Base-by-base conservation (phyloP, 1,140 invertebrate species). In the Drosophila kanapiae region DNA sequence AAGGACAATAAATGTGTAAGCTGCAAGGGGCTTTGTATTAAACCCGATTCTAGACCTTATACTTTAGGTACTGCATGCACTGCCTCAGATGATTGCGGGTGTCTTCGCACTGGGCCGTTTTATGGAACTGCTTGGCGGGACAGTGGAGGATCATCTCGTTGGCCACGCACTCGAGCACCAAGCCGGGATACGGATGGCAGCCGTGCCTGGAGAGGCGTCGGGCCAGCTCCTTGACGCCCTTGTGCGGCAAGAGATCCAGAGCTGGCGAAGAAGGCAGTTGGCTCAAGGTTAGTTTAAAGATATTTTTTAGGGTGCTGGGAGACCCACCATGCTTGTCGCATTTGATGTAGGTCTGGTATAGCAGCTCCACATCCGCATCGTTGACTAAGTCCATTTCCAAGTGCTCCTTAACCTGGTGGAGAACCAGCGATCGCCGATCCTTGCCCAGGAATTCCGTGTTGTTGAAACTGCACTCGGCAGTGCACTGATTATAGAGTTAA, bases 71-170 rank as follows among this genome's bases (percentile, higher is more conserved):
- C 5, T 81, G 48, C 33, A 72, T 40, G 40, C 84, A 88, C 10
- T 80, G 47, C 8, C 13, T 57, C 51, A 88, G 43, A 63, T 81
- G 76, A 2, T 81, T 68, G 14, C 81, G 65, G 0, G 59, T 48
- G 18, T 38, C 70, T 2, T 47, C 35, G 14, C 84, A 88, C 45
- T 78, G 68, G 4, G 85, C 18, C 0, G 62, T 75, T n/a, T 63
- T 31, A 29, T 69, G 80, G 27, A 81, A 90, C 0, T 60, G 51
- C 9, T 81, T 43, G 0, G 65, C 9, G 7, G 84, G 84, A 33
- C 84, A 88, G 45, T 79, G 71, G 7, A 88, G 31, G 13, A 84
- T 88, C 80, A 88, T 84, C 57, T 88, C 80, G 56, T 90, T 88
- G 43, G 81, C 53, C 13, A 88, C 78, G 47, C 84, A 88, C 63